These are phyloP conservation scores for Macquaria ambigua DNA, from an alignment of 2,113 vertebrate species.

Conservation along the genomic window DNA sequence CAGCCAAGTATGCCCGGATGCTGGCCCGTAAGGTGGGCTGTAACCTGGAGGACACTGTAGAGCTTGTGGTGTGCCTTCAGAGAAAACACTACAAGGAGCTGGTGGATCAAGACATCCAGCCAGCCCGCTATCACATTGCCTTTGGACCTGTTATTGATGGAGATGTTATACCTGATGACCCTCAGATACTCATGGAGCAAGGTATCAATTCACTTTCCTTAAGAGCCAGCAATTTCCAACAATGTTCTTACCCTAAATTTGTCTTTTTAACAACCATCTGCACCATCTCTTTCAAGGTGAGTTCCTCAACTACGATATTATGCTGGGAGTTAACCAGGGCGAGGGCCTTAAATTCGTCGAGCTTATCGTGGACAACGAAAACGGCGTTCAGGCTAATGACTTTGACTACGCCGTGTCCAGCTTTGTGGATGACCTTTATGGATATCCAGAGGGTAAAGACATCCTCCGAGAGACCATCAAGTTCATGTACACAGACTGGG, in stretches of 20 bases:
- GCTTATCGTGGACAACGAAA: constrained; percentile 97
- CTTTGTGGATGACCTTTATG: constrained; percentile 98
- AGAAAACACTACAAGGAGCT: constrained; percentile 98
- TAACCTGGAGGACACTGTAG: constrained; percentile 95
- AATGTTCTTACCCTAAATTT: neutral
- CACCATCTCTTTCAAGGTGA: constrained; percentile 82
- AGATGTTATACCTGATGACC: constrained; percentile 98
- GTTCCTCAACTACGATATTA: constrained; percentile 99
- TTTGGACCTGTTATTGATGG: constrained; percentile 99
- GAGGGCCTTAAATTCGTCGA: constrained; percentile 98
- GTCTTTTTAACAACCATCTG: neutral
- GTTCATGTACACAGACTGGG: constrained; percentile 99
- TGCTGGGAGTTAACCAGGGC: constrained; percentile 98
- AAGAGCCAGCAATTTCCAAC: neutral
- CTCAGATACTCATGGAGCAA: constrained; percentile 99
- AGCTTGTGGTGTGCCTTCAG: constrained; percentile 95
- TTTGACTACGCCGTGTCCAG: constrained; percentile 99
- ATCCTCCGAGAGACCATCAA: constrained; percentile 98
- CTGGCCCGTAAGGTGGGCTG: constrained; percentile 97
- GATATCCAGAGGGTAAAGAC: constrained; percentile 98
- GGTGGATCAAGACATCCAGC: constrained; percentile 98
- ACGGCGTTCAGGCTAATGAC: constrained; percentile 97
- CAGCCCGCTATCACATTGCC: constrained; percentile 97
- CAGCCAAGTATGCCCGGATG: constrained; percentile 96
- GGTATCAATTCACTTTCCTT: constrained; percentile 63